These are phyloP conservation scores for Apodemia hepburni DNA, from an alignment of 2,888 invertebrate genomes.

Conservation along the genomic window DNA sequence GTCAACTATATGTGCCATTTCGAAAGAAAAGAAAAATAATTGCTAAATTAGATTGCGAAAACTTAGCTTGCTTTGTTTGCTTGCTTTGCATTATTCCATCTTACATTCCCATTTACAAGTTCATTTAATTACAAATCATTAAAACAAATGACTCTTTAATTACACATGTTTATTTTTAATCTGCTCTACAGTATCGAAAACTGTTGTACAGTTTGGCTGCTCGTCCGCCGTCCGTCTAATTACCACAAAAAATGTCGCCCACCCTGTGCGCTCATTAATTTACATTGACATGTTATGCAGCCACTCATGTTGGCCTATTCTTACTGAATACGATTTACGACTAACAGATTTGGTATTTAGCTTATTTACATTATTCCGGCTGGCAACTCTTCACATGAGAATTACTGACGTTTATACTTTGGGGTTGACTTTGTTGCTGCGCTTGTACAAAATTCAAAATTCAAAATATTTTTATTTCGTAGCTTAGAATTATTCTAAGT, in stretches of 20 bases:
- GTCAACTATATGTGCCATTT: too few species aligned
- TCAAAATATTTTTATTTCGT: too few species aligned
- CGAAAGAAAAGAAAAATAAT: too few species aligned
- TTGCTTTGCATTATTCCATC: too few species aligned
- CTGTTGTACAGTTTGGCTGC: conserved; percentile 11
- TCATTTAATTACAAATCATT: not conserved
- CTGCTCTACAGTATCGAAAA: conserved; percentile 16
- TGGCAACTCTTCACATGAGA: not conserved
- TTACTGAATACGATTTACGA: conserved; percentile 28
- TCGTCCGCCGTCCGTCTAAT: conserved; percentile 43
- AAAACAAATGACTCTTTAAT: conserved; percentile 4
- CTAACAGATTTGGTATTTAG: conserved; percentile 13
- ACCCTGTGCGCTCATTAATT: conserved; percentile 67
- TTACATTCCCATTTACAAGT: too few species aligned
- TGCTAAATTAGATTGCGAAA: too few species aligned
- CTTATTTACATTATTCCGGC: not conserved
- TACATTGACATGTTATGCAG: conserved; percentile 57
- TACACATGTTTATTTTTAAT: conserved; percentile 7
- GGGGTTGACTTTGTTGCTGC: too few species aligned
- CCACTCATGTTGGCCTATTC: conserved; percentile 27
- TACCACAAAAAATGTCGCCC: conserved; percentile 67
- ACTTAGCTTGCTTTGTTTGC: too few species aligned
- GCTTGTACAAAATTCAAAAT: too few species aligned
- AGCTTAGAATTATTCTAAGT: too few species aligned
- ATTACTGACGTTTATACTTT: not conserved